Base-by-base conservation (phyloP, 2,888 invertebrate genomes). In the Nephrocerus scutellatus region DNA sequence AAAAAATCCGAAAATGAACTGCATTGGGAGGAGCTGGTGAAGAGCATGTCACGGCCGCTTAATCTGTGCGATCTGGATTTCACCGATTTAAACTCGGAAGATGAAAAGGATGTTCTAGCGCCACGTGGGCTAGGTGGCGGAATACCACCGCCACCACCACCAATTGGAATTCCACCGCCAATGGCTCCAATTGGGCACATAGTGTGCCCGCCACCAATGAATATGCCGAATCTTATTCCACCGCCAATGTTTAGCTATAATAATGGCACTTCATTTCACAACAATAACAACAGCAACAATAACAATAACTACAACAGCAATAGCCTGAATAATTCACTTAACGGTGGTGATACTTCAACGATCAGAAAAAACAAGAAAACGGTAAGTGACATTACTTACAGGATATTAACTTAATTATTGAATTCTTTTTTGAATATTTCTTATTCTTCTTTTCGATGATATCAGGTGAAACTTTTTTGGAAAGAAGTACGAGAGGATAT, bases 21-120 rank as follows among this genome's bases (percentile, higher is more conserved):
- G 3, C 89, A 93, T 58, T 97, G 97, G 96, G 95, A 96, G 59
- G 88, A 90, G 59, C 68, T 96, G 45, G 81, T 84, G 34, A 79
- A 82, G 24, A 81, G 80, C 47, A 72, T 86, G 52, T 75, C 80
- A 44, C 72, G 88, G 47, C 81, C 84, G 46, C 72, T 89, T 62
- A 80, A 86, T 48, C 75, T 92, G 31, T 92, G 95, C 64, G 96
- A 97, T 69, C 75, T 97, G 58, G 97, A 98, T 69, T 98, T 98
- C 68, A 91, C 91, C 9, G 96, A 97, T 68, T 74, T 98, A 36
- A 79, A 78, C 34, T 80, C 80, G 22, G 89, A 88, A 38, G 93
- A 96, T 50, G 96, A 96, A 61, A 79, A 82, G 39, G 88, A 89
- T 58, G 74, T 82, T 41, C 63, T 80, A 30, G 79, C 80, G 3